Conservation (phyloP, 2,888 invertebrate genomes). For the Eilema depressum region DNA sequence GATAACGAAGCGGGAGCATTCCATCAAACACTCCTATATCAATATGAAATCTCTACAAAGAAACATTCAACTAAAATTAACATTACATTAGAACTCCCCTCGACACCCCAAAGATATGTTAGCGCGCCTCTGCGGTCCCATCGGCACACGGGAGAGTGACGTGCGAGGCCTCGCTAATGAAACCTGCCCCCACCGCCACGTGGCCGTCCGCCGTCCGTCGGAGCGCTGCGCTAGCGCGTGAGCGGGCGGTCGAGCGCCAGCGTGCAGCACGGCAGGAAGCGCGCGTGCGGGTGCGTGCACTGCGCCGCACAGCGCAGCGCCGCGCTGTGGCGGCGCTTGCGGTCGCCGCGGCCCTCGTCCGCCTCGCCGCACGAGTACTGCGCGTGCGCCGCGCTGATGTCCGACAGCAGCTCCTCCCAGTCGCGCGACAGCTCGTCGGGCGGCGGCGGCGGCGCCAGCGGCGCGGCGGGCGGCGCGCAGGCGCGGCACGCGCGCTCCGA, state of each 20-base stretch:
- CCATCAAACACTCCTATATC: slow-evolving; percentile 73
- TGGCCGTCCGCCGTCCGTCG: too few species aligned
- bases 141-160: slow-evolving; percentile 60
- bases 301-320: slow-evolving; percentile 69
- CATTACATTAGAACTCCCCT: slow-evolving; percentile 71
- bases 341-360: slow-evolving; percentile 71
- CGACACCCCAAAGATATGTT: slow-evolving; percentile 82
- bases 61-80: slow-evolving; percentile 84
- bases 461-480: slow-evolving; percentile 61
- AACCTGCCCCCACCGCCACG: slow-evolving; percentile 79
- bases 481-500: slow-evolving; percentile 61
- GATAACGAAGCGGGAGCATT: slow-evolving; percentile 70
- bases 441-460: slow-evolving; percentile 30
- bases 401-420: slow-evolving; percentile 88
- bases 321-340: slow-evolving; percentile 87
- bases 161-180: slow-evolving; percentile 72
- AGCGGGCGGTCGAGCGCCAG: slow-evolving; percentile 77
- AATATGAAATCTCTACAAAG: slow-evolving; percentile 82
- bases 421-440: slow-evolving; percentile 86
- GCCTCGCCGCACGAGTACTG: slow-evolving; percentile 70
- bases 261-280: slow-evolving; percentile 84
- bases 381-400: slow-evolving; percentile 86
- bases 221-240: slow-evolving; percentile 70
- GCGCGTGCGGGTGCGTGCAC: slow-evolving; percentile 79
- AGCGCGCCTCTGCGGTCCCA: slow-evolving; percentile 68